These are phyloP conservation scores for Agelastica alni DNA, from an alignment of 2,888 invertebrate species.

Conservation along the genomic window DNA sequence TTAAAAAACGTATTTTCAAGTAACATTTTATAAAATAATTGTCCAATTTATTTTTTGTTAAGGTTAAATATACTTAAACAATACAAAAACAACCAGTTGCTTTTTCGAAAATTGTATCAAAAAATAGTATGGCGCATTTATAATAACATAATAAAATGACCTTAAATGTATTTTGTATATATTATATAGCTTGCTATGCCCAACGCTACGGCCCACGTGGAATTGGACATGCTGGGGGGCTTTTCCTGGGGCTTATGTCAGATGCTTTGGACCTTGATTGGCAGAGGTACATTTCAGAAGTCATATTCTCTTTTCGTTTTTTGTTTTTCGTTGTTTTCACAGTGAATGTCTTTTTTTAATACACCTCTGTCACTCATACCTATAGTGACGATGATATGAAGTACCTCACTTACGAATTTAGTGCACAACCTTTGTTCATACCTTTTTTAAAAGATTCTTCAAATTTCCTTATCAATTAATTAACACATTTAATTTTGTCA, in stretches of 20 bases:
- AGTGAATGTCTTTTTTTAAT: constrained; percentile 13
- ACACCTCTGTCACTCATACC: constrained; percentile 33
- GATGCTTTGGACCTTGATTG: constrained; percentile 78
- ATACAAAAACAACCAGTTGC: neutral
- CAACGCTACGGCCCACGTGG: constrained; percentile 94
- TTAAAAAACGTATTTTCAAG: too few relatives aligned
- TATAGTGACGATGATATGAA: neutral
- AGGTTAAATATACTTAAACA: too few relatives aligned
- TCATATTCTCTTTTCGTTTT: constrained; percentile 26
- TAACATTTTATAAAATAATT: too few relatives aligned
- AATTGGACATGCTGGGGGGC: constrained; percentile 90
- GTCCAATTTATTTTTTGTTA: too few relatives aligned
- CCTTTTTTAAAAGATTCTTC: too few relatives aligned
- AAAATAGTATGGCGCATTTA: constrained; percentile 41
- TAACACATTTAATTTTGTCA: too few relatives aligned
- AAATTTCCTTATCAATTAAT: too few relatives aligned
- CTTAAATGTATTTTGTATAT: constrained; percentile 26
- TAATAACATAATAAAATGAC: neutral
- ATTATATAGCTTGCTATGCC: constrained; percentile 90
- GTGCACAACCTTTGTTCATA: too few relatives aligned
- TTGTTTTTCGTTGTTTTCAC: constrained; percentile 2
- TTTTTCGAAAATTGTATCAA: neutral
- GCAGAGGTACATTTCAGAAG: constrained; percentile 65
- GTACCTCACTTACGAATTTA: too few relatives aligned
- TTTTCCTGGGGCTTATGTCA: constrained; percentile 81